Conservation (phyloP, 37 sponge, comb jelly and placozoan genomes). For the Eunapius fragilis region DNA sequence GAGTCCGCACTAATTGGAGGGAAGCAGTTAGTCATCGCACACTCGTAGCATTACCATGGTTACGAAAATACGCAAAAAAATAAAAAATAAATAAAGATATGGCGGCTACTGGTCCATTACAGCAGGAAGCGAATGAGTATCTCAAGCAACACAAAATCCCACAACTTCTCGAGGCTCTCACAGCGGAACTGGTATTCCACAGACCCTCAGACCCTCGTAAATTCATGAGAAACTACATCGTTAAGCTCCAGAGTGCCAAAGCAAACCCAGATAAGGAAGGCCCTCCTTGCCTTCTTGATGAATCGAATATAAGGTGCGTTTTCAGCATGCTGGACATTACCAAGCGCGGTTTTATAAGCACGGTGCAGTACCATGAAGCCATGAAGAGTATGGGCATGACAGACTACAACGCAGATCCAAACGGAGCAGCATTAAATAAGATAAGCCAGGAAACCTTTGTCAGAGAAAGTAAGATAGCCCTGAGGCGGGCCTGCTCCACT, state of each 20-base stretch:
- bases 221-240: constrained; percentile 78
- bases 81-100: too few relatives aligned
- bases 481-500: constrained; percentile 51
- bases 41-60: neutral
- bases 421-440: constrained; percentile 63
- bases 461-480: constrained; percentile 57
- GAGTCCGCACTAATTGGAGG: constrained; percentile 10
- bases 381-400: constrained; percentile 72
- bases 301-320: constrained; percentile 79
- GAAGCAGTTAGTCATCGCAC: constrained; percentile 3
- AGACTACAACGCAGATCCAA: constrained; percentile 62
- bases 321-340: constrained; percentile 92
- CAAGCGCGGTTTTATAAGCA: constrained; percentile 70
- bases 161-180: constrained; percentile 86
- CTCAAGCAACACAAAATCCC: constrained; percentile 78
- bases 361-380: constrained; percentile 82
- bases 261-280: constrained; percentile 26
- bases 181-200: constrained; percentile 79
- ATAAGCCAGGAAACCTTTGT: constrained; percentile 77
- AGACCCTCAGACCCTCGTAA: constrained; percentile 77
- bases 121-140: constrained; percentile 56
- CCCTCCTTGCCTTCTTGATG: constrained; percentile 79
- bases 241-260: constrained; percentile 67
- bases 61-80: neutral
- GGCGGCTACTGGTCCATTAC: constrained; percentile 10